phyloP scores from a whole-genome alignment of 2,888 invertebrate genomes.

The Bellardia bayeri region DNA sequence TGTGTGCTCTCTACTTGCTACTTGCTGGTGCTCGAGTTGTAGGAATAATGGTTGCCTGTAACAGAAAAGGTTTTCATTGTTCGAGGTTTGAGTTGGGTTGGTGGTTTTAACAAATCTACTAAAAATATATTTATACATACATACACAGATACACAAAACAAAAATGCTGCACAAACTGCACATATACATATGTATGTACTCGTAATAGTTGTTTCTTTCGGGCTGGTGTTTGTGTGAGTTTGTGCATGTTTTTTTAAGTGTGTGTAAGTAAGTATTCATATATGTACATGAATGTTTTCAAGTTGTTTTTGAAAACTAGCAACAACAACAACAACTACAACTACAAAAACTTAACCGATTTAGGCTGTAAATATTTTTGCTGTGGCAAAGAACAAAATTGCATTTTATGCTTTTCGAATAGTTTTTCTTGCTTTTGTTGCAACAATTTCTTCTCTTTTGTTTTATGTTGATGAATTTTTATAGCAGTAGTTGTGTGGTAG shows the following conservation, averaged over 20 bases:
- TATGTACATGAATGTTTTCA: slow-evolving; percentile 47
- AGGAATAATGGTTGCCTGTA: slow-evolving; percentile 22
- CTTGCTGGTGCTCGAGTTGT: slow-evolving; percentile 9
- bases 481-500: slow-evolving; percentile 11
- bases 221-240: background rate
- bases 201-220: slow-evolving; percentile 38
- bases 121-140: background rate
- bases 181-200: too few relatives aligned
- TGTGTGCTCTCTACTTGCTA: too few relatives aligned
- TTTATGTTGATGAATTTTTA: slow-evolving; percentile 43
- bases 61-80: slow-evolving; percentile 47
- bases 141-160: too few relatives aligned
- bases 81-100: slow-evolving; percentile 52
- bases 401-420: slow-evolving; percentile 70
- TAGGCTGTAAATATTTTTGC: slow-evolving; percentile 81
- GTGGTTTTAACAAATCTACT: slow-evolving; percentile 28
- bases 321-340: slow-evolving; percentile 10
- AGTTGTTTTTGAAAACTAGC: slow-evolving; percentile 41
- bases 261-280: slow-evolving; percentile 14
- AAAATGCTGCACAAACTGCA: too few relatives aligned
- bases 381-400: slow-evolving; percentile 71
- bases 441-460: slow-evolving; percentile 61
- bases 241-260: background rate
- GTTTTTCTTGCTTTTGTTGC: slow-evolving; percentile 35
- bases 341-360: slow-evolving; percentile 81